Conservation (phyloP, 2,888 invertebrate species). For the Ashinkailepas kermadecensis region DNA sequence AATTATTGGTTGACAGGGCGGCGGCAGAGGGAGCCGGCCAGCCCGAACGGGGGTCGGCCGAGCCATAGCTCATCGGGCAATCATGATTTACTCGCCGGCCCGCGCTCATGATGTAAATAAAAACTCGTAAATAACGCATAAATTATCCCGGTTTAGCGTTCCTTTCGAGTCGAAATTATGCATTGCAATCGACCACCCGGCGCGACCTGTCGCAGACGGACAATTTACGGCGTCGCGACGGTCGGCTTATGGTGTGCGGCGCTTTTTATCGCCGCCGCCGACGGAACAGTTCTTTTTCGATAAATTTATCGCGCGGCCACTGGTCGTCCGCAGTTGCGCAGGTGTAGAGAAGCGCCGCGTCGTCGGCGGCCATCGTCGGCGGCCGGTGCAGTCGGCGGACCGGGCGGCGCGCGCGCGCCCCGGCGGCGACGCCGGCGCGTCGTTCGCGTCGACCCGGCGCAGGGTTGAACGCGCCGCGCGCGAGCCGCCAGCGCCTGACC, state of each 20-base stretch:
- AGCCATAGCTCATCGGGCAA: conserved; percentile 1
- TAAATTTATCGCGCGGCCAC: conserved; percentile 1
- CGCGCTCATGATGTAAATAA: conserved; percentile 15
- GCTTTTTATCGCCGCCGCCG: conserved; percentile 9
- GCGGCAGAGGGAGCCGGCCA: background rate
- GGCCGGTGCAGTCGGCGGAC: too few species aligned
- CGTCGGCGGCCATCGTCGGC: background rate
- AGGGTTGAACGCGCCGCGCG: background rate
- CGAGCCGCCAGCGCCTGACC: background rate
- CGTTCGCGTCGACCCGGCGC: background rate
- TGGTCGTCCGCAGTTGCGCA: background rate
- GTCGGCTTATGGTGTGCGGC: background rate
- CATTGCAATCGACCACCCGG: conserved; percentile 21
- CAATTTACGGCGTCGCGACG: background rate
- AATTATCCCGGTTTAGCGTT: conserved; percentile 23
- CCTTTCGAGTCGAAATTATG: conserved; percentile 10
- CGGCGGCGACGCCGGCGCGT: background rate
- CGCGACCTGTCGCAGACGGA: background rate
- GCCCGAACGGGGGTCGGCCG: background rate
- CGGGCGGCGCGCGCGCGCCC: background rate
- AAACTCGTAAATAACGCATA: conserved; percentile 22
- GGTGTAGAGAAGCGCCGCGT: background rate
- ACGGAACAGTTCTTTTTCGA: background rate
- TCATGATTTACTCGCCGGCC: background rate
- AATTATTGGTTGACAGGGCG: conserved; percentile 12